Evolutionary conservation across 2,888 invertebrate genomes (phyloP), one percentile per base, ranked within the genome.

Genomic region (Portevinia maculata): DNA sequence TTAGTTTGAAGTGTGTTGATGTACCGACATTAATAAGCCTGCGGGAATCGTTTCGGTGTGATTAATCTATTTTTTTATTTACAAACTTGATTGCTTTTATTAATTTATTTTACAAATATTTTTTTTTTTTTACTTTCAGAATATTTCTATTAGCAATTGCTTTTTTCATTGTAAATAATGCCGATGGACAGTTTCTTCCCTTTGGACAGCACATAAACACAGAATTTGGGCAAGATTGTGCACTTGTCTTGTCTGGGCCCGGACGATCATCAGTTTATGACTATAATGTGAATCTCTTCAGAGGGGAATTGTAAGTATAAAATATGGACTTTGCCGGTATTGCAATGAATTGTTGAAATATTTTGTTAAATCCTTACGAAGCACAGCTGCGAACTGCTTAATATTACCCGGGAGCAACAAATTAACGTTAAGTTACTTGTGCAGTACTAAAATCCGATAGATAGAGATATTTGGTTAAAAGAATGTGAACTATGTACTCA

Each of bases 201-300:
- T 89, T 89, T 78, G 88, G 88, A 37, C 86, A 88, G 48, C 88
- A 87, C 11, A 84, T 89, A 41, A 89, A 90, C 59, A 87, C 90
- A 52, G 86, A 88, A 34, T 86, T 88, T 76, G 91, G 92, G 76
- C 91, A 92, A 28, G 96, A 96, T 87, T 97, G 97, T 90, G 97
- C 97, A 6, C 92, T 97, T 48, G 91, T 96, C 86, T 91, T 97
- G 84, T 93, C 94, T 84, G 95, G 96, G 9, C 95, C 95, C 0
- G 96, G 95, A 70, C 93, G 95, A 87, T 95, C 95, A 85, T 96
- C 95, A 73, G 93, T 94, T 13, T 97, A 95, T 87, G 97, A 97
- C 91, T 96, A 96, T 90, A 95, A 95, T 87, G 93, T 95, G 86
- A 97, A 97, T 91, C 92, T 97, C 79, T 93, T 97, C 55, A 93